Evolutionary conservation across 2,113 vertebrate genomes (phyloP).

Genomic region (Archilochus colubris): DNA sequence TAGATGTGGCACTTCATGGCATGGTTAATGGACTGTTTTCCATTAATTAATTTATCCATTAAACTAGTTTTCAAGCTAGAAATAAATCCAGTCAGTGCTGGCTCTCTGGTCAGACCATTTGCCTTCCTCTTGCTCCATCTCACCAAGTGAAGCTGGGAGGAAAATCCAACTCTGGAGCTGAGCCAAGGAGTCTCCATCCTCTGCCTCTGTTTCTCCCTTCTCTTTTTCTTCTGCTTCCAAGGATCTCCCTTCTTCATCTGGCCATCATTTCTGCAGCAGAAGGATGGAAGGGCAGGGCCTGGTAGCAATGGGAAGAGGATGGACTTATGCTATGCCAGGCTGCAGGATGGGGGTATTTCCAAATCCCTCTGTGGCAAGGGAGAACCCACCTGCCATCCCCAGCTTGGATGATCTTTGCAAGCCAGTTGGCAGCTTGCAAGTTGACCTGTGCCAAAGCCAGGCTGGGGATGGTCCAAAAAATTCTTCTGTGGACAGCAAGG

Average conservation of each 20-base stretch:
- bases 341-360: not conserved
- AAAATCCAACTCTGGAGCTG: not conserved
- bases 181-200: not conserved
- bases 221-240: not conserved
- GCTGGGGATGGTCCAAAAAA: not conserved
- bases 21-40: not conserved
- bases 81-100: not conserved
- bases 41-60: not conserved
- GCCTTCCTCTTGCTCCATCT: not conserved
- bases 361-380: not conserved
- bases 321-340: not conserved
- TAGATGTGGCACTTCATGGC: too few species aligned
- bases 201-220: not conserved
- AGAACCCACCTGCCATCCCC: not conserved
- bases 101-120: not conserved
- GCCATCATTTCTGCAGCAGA: not conserved
- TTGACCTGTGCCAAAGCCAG: not conserved
- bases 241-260: not conserved
- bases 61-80: not conserved
- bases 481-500: not conserved
- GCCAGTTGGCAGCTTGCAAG: not conserved
- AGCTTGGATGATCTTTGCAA: not conserved
- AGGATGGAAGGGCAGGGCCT: not conserved
- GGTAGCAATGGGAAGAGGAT: not conserved
- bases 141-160: not conserved